phyloP scores from a whole-genome alignment of 2,113 vertebrate genomes.

The Actenoides lindsayi region DNA sequence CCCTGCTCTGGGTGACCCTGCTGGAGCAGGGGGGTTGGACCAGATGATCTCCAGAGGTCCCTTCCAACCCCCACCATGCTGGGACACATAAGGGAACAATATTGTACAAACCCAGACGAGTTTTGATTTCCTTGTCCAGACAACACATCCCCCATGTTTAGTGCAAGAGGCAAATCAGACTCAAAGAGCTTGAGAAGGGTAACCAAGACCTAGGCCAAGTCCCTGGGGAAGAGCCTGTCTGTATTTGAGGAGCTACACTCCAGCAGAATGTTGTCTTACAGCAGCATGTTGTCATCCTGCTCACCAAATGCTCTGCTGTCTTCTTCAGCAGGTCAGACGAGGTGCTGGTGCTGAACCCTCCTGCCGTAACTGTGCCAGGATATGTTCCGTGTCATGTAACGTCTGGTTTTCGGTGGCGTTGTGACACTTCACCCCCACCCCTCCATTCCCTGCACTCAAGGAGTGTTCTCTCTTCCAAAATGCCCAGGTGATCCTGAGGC shows the following conservation, averaged over 20 bases:
- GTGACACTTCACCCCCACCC: too few species aligned
- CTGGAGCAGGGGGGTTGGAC: too few species aligned
- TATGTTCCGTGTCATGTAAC: not conserved
- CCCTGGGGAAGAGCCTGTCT: not conserved
- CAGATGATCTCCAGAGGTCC: too few species aligned
- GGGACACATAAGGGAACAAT: not conserved
- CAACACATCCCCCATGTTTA: not conserved
- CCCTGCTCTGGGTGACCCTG: too few species aligned
- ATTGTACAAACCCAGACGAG: not conserved
- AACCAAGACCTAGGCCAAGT: not conserved
- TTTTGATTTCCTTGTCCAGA: not conserved
- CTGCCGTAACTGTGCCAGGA: not conserved
- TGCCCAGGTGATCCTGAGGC: fast-evolving
- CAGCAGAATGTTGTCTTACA: not conserved
- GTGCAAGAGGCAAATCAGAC: not conserved
- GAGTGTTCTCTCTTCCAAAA: not conserved
- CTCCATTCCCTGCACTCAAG: not conserved
- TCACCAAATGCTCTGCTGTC: fast-evolving
- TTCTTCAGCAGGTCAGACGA: not conserved
- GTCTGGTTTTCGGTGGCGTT: not conserved
- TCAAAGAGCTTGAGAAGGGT: fast-evolving
- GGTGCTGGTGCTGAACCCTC: not conserved
- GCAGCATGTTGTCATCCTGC: not conserved
- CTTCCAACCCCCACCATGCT: too few species aligned
- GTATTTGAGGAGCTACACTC: not conserved